These are phyloP conservation scores for Colaptes auratus DNA, from an alignment of 2,113 vertebrate genomes.

Conservation along the genomic window DNA sequence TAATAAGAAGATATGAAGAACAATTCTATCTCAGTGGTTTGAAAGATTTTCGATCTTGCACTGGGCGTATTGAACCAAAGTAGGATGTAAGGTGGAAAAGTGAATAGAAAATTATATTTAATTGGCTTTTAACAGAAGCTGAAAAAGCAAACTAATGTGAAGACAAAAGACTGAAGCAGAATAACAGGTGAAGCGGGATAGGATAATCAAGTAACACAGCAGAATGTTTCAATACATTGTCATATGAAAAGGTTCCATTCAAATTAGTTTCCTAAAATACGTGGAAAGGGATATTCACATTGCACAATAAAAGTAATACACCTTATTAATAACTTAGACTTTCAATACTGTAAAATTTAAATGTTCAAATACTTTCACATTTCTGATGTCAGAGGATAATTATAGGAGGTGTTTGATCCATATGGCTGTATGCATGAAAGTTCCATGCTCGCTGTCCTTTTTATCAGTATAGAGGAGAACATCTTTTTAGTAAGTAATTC, in stretches of 20 bases:
- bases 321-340: not conserved
- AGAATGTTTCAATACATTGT: not conserved
- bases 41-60: not conserved
- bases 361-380: not conserved
- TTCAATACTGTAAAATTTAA: not conserved
- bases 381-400: not conserved
- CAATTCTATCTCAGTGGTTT: not conserved
- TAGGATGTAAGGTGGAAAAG: not conserved
- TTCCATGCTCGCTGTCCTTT: not conserved
- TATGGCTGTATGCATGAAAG: not conserved
- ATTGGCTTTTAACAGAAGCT: not conserved
- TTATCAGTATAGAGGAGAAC: not conserved
- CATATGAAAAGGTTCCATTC: not conserved
- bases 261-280: slow-evolving; percentile 3
- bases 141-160: not conserved
- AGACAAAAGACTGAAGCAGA: not conserved
- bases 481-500: not conserved
- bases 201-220: not conserved
- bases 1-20: not conserved
- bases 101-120: not conserved
- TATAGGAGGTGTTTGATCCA: not conserved
- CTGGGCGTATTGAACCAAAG: not conserved
- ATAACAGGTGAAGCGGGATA: not conserved
- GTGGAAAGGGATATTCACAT: not conserved
- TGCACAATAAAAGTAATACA: not conserved